Evolutionary conservation across 2,113 vertebrate genomes (phyloP).

Genomic region (Brachypodius melanocephalos): DNA sequence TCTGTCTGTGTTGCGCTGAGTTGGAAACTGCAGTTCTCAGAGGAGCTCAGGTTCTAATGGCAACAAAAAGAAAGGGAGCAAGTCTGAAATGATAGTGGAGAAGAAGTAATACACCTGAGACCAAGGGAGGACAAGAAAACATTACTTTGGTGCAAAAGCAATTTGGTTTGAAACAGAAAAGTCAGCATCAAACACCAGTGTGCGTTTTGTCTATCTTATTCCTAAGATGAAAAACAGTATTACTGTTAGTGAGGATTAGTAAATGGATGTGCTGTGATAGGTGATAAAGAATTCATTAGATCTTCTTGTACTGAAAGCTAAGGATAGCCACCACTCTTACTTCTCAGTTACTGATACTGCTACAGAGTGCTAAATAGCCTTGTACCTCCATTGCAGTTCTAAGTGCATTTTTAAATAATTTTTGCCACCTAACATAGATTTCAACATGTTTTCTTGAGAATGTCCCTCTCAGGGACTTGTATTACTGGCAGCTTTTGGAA

Average conservation of each 20-base stretch:
- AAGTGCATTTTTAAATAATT: background rate
- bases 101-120: background rate
- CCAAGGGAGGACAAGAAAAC: background rate
- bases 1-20: background rate
- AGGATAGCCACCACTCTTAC: background rate
- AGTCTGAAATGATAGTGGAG: background rate
- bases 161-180: background rate
- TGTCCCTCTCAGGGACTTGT: background rate
- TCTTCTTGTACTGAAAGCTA: background rate
- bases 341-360: background rate
- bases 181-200: background rate
- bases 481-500: background rate
- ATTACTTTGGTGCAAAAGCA: background rate
- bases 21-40: background rate
- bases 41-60: background rate
- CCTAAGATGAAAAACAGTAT: background rate
- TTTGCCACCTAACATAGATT: background rate
- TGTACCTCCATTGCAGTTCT: background rate
- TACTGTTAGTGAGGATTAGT: background rate
- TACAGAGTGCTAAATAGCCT: background rate
- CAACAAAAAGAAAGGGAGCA: background rate
- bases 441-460: background rate
- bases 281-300: background rate
- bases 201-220: background rate
- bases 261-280: background rate